Evolutionary conservation across 2,888 invertebrate genomes (phyloP).

Genomic region (Ochropacha duplaris): DNA sequence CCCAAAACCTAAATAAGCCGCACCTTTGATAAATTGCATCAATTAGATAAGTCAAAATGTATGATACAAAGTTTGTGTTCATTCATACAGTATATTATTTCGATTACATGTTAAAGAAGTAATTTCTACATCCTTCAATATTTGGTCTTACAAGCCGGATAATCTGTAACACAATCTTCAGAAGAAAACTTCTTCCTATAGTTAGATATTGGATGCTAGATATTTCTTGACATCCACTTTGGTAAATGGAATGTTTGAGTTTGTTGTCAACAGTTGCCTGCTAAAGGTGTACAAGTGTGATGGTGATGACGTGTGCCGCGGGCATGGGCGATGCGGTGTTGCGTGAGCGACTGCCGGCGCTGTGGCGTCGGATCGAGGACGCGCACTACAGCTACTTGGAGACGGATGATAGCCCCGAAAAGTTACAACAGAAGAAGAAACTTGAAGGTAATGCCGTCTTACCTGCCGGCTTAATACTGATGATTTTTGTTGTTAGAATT

Average conservation of each 20-base stretch:
- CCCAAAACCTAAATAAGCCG: not conserved
- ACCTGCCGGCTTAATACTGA: no score
- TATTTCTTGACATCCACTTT: no score
- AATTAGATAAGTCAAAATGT: not conserved
- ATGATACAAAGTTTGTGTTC: not conserved
- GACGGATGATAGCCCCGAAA: slow-evolving; percentile 90
- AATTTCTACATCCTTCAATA: no score
- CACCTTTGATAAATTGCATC: not conserved
- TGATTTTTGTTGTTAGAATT: no score
- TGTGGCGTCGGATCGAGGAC: slow-evolving; percentile 89
- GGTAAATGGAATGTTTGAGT: not conserved
- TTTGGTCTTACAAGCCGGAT: not conserved
- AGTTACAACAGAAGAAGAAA: slow-evolving; percentile 88
- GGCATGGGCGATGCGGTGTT: slow-evolving; percentile 78
- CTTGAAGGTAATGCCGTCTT: slow-evolving; percentile 85
- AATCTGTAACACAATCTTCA: not conserved
- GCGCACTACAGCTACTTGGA: slow-evolving; percentile 91
- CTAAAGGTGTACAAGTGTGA: slow-evolving; percentile 43
- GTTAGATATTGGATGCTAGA: no score
- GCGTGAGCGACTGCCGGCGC: slow-evolving; percentile 84
- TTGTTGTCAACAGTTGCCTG: slow-evolving; percentile 11
- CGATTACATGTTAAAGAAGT: not conserved
- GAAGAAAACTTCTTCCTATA: no score
- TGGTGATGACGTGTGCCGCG: slow-evolving; percentile 65
- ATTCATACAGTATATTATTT: not conserved